phyloP scores from a whole-genome alignment of 1,140 invertebrate species.

The Pseudachorutes palmiensis region DNA sequence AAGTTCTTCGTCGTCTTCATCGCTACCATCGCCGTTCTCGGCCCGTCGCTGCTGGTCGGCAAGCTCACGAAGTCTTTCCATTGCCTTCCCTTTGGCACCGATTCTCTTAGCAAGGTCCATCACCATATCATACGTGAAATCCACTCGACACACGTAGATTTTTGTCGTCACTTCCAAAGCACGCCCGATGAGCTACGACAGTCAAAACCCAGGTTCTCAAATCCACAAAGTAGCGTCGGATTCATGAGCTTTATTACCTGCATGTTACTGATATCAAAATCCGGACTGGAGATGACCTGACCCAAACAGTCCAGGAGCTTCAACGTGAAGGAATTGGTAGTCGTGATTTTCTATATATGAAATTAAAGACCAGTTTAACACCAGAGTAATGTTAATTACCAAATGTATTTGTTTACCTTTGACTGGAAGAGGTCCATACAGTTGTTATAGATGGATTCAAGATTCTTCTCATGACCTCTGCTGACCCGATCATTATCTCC shows the following conservation, averaged over 20 bases:
- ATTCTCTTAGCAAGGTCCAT: conserved; percentile 27
- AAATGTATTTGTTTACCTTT: neutral
- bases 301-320: neutral
- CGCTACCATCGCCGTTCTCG: conserved; percentile 5
- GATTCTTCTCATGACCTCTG: neutral
- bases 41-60: neutral
- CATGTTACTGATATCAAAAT: conserved; percentile 11
- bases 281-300: neutral
- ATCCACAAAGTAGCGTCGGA: neutral
- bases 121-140: conserved; percentile 25
- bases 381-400: neutral
- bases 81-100: conserved; percentile 18
- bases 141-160: conserved; percentile 36
- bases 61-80: conserved; percentile 15
- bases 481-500: neutral
- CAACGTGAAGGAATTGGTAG: neutral
- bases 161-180: conserved; percentile 32
- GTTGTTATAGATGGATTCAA: neutral
- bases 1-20: conserved; percentile 3
- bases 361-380: neutral
- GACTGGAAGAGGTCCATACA: neutral
- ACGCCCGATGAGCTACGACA: conserved; percentile 16
- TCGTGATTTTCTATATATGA: conserved; percentile 7
- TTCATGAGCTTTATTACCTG: conserved; percentile 1
- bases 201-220: neutral